Evolutionary conservation across 2,113 vertebrate species (phyloP), one percentile per base, ranked within the genome.

Genomic region (Eira barbara): DNA sequence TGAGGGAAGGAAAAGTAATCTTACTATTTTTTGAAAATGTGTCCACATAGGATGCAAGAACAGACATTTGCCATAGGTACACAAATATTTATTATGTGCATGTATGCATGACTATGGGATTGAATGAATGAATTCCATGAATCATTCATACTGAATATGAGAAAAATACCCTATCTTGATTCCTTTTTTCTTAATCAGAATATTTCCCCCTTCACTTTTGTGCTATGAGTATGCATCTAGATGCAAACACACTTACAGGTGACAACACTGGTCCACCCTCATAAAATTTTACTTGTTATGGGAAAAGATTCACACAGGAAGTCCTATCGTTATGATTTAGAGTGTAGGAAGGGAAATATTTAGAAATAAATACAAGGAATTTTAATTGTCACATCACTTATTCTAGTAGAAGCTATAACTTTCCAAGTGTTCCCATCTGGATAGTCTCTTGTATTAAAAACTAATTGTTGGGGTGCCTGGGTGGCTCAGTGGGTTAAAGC

Each of bases 381-480:
- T 89, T 91, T 91, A 67, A 90, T 76, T 89, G 92, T 93, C 21
- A 17, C 73, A 71, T 85, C 63, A 78, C 31, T 52, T 65, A 10
- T 85, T 95, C 86, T 57, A 47, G 52, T 31, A 36, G 78, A 84
- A 97, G 57, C 63, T 73, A 52, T 36, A 95, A 52, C 3, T 2
- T 29, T 96, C 39, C 34, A 95, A 73, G 73, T 92, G 25, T 20
- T 96, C 36, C 18, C 23, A 67, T 59, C 36, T 96, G 45, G 69
- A 45, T 69, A 79, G 69, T 69, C 89, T 92, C 57, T 95, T 90
- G 94, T 86, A 52, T 52, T 52, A 52, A 89, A 95, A 94, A 87
- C 57, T 86, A 93, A 97, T 76, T 90, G n/a, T 76, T 90, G 52
- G 52, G 17, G 52, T 18, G 52, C 52, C 52, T 55, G 52, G 52